These are phyloP conservation scores for Wasmannia auropunctata DNA, from an alignment of 1,140 invertebrate genomes.

Conservation along the genomic window DNA sequence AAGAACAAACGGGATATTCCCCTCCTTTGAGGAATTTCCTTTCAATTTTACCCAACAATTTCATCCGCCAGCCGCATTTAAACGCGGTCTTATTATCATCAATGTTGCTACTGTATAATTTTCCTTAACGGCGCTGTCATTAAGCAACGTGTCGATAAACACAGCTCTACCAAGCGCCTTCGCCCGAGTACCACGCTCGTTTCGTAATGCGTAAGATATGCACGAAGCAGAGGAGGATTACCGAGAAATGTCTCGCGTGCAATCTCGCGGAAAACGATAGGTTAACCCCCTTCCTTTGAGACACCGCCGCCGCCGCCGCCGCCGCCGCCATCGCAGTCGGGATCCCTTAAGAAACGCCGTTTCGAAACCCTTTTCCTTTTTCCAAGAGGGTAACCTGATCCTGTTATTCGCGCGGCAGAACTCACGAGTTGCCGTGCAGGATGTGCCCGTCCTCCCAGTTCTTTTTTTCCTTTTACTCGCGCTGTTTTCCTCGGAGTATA, in stretches of 20 bases:
- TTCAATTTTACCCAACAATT: not conserved
- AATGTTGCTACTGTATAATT: not conserved
- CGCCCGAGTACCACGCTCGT: not conserved
- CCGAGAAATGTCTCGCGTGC: conserved; percentile 60
- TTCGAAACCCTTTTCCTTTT: conserved; percentile 72
- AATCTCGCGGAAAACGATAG: conserved; percentile 71
- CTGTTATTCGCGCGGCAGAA: conserved; percentile 81
- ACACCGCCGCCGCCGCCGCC: conserved; percentile 50
- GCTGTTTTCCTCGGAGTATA: conserved; percentile 76
- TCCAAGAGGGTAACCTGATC: conserved; percentile 83
- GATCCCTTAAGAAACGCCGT: conserved; percentile 54
- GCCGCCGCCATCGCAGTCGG: conserved; percentile 44
- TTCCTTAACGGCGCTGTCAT: not conserved
- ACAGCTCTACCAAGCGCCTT: not conserved
- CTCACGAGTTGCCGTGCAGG: conserved; percentile 65
- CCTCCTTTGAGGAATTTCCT: not conserved
- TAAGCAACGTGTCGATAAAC: conserved; percentile 8
- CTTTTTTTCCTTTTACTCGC: conserved; percentile 71
- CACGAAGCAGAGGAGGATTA: conserved; percentile 21
- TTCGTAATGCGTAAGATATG: not conserved
- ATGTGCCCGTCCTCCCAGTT: conserved; percentile 37
- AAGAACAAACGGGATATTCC: not conserved
- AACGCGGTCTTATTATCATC: not conserved
- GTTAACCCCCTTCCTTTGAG: conserved; percentile 69
- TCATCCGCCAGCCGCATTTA: not conserved